Base-by-base conservation (phyloP, 2,113 vertebrate genomes). In the Recurvirostra avosetta region DNA sequence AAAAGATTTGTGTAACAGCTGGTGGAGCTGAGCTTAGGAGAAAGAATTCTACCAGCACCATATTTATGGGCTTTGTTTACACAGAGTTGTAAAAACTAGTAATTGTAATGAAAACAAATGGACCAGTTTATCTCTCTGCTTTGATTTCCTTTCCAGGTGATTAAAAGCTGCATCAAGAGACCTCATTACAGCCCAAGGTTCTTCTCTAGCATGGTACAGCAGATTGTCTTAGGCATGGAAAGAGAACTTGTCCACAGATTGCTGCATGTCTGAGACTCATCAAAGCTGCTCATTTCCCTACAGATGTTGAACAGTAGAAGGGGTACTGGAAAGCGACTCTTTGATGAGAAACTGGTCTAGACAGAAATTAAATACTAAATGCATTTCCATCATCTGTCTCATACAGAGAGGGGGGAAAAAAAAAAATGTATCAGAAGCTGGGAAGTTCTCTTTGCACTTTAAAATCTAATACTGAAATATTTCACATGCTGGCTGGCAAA, bases 31-130 rank as follows among this genome's bases (percentile, higher is more conserved):
- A 93, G 86, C 55, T 91, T 68, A 52, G 62, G 49, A 91, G 38
- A 91, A 91, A 83, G 65, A 90, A 94, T 59, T 72, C 76, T 88
- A 89, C 78, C 55, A 72, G 71, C 49, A 70, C 15, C 21, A 19
- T 82, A 94, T 95, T 95, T 92, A 97, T 89, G 70, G 68, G 29
- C 49, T 86, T 89, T 89, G 95, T 91, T 95, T 94, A 94, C 76
- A 82, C 13, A 75, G 45, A 89, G 67, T 77, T 89, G 82, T 96
- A 94, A 97, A 97, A 97, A 89, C 27, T 80, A 96, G 90, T 92
- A 94, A 97, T 62, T 86, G 92, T 93, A 95, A 97, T 95, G 91
- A 96, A 97, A 97, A 95, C 63, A 95, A 97, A 97, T 71, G 89
- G 91, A 77, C 75, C 58, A 2, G 65, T 95, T 97, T 94, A 92